These are phyloP conservation scores for Callorhinus ursinus DNA, from an alignment of 2,113 vertebrate species.

Conservation along the genomic window DNA sequence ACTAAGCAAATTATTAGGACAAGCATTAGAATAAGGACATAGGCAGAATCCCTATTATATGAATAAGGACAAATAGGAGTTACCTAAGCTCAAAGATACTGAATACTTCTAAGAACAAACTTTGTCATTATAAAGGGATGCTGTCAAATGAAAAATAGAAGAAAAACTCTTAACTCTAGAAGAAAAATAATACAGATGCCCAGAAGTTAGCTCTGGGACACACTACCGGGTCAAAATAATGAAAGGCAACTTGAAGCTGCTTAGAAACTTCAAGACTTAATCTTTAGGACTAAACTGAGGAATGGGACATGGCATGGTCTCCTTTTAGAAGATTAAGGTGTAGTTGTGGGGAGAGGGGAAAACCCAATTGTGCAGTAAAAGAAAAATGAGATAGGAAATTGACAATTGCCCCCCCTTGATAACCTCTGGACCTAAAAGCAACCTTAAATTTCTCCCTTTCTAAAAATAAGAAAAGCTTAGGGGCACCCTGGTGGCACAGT, in stretches of 20 bases:
- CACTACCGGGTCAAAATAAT: neutral
- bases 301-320: neutral
- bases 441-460: neutral
- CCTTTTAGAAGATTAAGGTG: neutral
- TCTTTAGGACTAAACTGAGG: slow-evolving; percentile 11
- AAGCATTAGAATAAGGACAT: neutral
- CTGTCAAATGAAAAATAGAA: neutral
- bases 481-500: neutral
- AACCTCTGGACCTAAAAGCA: neutral
- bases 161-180: neutral
- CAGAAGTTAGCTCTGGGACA: neutral
- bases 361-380: neutral
- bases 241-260: neutral
- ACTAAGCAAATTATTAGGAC: slow-evolving; percentile 11
- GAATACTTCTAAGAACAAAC: slow-evolving; percentile 32
- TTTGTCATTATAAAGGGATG: neutral
- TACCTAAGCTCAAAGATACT: neutral
- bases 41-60: neutral
- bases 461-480: neutral
- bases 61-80: neutral
- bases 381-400: neutral
- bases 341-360: neutral
- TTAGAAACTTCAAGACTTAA: slow-evolving; percentile 11
- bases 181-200: neutral
- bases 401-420: neutral